A percentile compares a stretch with the other conserved stretches of the same genome.
phyloP scores from a whole-genome alignment of 2,113 vertebrate species.

The Callospermophilus lateralis region DNA sequence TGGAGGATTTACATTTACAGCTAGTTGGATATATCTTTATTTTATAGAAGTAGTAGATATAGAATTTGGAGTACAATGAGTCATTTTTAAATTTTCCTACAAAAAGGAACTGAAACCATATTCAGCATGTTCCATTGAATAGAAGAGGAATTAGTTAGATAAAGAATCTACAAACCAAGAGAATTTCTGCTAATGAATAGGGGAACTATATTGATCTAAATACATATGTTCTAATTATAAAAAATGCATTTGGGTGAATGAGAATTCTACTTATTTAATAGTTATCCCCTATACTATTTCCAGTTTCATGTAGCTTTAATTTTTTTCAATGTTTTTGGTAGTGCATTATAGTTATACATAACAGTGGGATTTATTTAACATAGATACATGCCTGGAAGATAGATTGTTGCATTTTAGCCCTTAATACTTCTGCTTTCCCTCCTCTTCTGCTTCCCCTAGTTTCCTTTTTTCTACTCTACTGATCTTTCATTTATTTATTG shows the following conservation, averaged over 20 bases:
- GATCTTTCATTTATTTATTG: too few species aligned
- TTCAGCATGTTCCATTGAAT: not conserved
- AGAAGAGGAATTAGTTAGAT: not conserved
- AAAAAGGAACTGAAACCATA: not conserved
- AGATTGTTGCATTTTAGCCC: too few species aligned
- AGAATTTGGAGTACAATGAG: not conserved
- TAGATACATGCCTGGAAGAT: too few species aligned
- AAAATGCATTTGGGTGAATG: not conserved
- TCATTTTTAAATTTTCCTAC: slow-evolving; percentile 23
- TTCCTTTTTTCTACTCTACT: too few species aligned
- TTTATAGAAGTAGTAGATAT: slow-evolving; percentile 31
- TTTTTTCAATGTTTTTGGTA: not conserved
- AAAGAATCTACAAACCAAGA: slow-evolving; percentile 20
- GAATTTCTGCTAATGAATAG: not conserved
- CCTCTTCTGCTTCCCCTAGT: too few species aligned
- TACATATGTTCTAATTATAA: not conserved
- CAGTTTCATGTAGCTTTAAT: not conserved
- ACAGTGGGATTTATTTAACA: too few species aligned
- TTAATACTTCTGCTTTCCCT: too few species aligned
- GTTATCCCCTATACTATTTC: not conserved
- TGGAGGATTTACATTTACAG: not conserved
- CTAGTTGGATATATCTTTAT: not conserved
- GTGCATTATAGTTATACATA: too few species aligned
- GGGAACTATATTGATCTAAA: not conserved
- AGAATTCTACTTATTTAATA: not conserved